Base-by-base conservation (phyloP, 2,888 invertebrate species). In the Timema podura region DNA sequence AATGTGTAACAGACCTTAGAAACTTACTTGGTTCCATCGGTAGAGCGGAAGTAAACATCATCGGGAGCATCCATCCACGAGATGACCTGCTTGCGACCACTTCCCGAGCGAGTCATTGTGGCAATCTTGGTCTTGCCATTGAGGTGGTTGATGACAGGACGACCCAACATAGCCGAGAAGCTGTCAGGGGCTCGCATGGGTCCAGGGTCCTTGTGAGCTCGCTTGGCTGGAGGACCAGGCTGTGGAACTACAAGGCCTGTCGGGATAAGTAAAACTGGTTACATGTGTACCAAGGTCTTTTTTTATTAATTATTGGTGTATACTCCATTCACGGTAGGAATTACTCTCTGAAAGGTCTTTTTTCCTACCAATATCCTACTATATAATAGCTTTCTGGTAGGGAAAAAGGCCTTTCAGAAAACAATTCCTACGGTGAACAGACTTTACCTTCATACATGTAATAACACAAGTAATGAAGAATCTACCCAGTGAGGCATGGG, bases 1-100 rank as follows among this genome's bases (percentile, higher is more conserved):
- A 1, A 30, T 30, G 30, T 30, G 30, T 30, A 30, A 30, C 30
- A 30, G 30, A 2, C 30, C 30, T 30, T 30, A 30, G 30, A 30
- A 30, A 70, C 90, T 86, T 84, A 96, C 96, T 93, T 96, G 83
- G 93, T 93, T 77, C 88, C 87, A 77, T 93, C 93, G 65, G 93
- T 95, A 77, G 95, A 95, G 81, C 93, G 89, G 84, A 96, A 97
- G 84, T 95, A 97, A 75, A 97, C 92, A 85, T 98, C 97, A 81
- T 98, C 97, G 44, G 96, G 96, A 71, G 96, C 96, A 83, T 98
- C 97, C 91, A 96, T 95, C 96, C 96, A 96, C 79, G 95, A 96
- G 81, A 96, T 95, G 77, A 96, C 94, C 83, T 95, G 95, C 79
- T 96, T 95, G 67, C 94, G 88, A 48, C 88, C 88, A 71, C 88